Conservation (phyloP, 2,113 vertebrate species). For the Sciurus niger region DNA sequence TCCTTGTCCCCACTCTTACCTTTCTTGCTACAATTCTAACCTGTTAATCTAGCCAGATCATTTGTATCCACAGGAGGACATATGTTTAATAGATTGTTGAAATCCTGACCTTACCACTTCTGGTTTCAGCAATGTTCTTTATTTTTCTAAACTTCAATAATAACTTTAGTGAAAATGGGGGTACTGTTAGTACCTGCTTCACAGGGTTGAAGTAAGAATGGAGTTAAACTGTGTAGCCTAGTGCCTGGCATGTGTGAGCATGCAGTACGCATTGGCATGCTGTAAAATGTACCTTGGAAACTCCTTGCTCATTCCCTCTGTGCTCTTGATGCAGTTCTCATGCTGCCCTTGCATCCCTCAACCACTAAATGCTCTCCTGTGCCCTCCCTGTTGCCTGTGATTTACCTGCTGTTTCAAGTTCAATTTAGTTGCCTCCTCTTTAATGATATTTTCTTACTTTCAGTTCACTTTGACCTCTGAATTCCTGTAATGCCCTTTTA, state of each 20-base stretch:
- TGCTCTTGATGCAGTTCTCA: not conserved
- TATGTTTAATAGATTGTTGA: not conserved
- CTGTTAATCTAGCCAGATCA: not conserved
- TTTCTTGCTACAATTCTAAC: not conserved
- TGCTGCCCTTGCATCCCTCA: not conserved
- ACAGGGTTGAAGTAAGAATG: not conserved
- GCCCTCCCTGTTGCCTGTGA: not conserved
- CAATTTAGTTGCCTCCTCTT: not conserved
- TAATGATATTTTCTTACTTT: not conserved
- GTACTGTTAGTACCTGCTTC: not conserved
- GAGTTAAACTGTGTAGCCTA: not conserved
- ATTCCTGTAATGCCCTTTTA: not conserved
- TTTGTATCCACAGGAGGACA: not conserved
- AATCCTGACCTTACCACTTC: not conserved
- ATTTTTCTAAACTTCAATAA: conserved; percentile 4
- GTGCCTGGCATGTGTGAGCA: conserved; percentile 53
- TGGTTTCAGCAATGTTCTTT: not conserved
- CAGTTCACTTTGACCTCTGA: conserved; percentile 64
- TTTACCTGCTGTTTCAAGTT: conserved; percentile 21
- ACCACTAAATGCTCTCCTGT: not conserved
- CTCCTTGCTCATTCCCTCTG: not conserved
- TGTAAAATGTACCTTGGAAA: not conserved
- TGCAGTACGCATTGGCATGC: not conserved
- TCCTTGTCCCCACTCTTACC: not conserved
- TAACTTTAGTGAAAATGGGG: not conserved